Evolutionary conservation across 1,140 invertebrate genomes (phyloP), one percentile per base, ranked within the genome.

Genomic region (Tetragonula clypearis): DNA sequence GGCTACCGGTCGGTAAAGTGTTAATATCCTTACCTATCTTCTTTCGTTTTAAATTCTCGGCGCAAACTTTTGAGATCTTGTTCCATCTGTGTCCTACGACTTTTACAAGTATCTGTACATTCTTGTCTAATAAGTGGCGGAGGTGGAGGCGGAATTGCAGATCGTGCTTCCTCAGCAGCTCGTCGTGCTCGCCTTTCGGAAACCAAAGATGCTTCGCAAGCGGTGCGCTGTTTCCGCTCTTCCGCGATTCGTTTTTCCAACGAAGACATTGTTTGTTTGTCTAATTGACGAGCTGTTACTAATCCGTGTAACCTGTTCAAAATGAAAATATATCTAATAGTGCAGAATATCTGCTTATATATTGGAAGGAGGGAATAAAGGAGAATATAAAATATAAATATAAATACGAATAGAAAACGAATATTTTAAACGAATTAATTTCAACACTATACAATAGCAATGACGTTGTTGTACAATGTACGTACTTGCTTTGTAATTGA

Each of bases 241-340:
- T 99, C 98, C 75, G 96, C 96, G 75, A 99, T 95, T 85, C 97
- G 96, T 87, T 98, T 96, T 94, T 99, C 98, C 86, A 98, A 93
- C 41, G 96, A 95, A 68, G 96, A 95, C 88, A 99, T 95, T 73
- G 96, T 96, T 88, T 98, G 96, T 93, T 98, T 98, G 91, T 98
- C 98, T 84, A 96, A 95, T 93, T 98, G 97, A 79, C 97, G 96
- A 66, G 96, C 96, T 82, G 96, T 96, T 60, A 96, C 96, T 68
- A 98, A 93, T 90, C 97, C 97, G 89, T 97, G 96, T 79, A 98
- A 93, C 94, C 97, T 97, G 88, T 15, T 85, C 87, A 66, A 53
- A 8, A 21, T 21, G 30, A 72, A 23, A 75, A n/a, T 55, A 19
- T 66, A 21, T 19, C 35, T 41, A 69, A 23, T 12, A 69, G 2